Conservation (phyloP, 2,888 invertebrate species). For the Stegophylla sp. region DNA sequence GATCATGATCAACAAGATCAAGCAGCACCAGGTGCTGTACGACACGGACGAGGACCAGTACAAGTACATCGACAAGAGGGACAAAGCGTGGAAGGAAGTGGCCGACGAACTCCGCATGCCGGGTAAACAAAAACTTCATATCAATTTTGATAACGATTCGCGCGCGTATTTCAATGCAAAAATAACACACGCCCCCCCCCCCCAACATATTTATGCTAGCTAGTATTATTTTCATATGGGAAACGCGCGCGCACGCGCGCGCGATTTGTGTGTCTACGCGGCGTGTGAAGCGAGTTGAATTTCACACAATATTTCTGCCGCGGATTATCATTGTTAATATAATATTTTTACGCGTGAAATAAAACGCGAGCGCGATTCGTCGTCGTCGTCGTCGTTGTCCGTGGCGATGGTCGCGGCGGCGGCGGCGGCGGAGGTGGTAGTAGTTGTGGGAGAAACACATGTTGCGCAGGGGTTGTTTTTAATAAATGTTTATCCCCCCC, state of each 20-base stretch:
- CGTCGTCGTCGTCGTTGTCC: too few species aligned
- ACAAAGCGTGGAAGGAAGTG: slow-evolving; percentile 56
- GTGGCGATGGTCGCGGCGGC: background rate
- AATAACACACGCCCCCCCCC: too few species aligned
- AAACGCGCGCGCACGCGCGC: background rate
- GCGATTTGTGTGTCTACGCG: too few species aligned
- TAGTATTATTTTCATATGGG: background rate
- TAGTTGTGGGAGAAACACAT: slow-evolving; percentile 31
- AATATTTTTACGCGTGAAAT: background rate
- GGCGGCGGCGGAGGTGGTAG: background rate
- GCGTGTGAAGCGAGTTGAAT: too few species aligned
- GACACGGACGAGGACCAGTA: slow-evolving; percentile 59
- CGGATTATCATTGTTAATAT: too few species aligned
- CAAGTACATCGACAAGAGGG: slow-evolving; percentile 59
- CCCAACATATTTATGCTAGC: too few species aligned
- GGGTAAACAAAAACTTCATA: slow-evolving; percentile 21
- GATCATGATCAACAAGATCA: slow-evolving; percentile 55
- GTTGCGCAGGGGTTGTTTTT: slow-evolving; percentile 55
- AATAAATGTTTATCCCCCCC: background rate
- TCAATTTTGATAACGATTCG: background rate
- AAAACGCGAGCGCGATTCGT: background rate
- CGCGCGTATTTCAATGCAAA: background rate
- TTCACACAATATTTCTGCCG: too few species aligned
- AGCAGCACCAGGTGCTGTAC: slow-evolving; percentile 52
- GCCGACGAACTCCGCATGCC: slow-evolving; percentile 53